Percentiles rank a stretch among this genome's conserved stretches.
Evolutionary conservation across 2,797 vertebrate genomes (phyloP).

Genomic region (Fistularia commersonii): DNA sequence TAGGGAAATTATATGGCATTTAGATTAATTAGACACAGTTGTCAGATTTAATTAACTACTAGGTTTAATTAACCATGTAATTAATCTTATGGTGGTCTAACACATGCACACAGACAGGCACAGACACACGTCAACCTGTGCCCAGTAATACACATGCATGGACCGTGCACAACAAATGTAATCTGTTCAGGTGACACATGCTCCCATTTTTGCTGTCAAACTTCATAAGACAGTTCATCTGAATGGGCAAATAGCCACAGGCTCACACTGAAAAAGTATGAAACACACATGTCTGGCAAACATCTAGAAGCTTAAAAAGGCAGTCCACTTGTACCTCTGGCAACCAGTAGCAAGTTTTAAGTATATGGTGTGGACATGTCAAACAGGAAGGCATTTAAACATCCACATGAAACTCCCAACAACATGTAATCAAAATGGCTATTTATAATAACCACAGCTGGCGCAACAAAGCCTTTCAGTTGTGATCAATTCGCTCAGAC

Average conservation of each 20-base stretch:
- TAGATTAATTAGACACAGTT: constrained; percentile 82
- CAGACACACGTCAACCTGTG: constrained; percentile 14
- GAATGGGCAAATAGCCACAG: constrained; percentile 53
- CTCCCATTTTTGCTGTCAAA: constrained; percentile 62
- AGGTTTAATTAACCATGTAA: constrained; percentile 82
- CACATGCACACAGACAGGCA: constrained; percentile 40
- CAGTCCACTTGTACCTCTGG: not conserved
- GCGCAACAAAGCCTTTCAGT: constrained; percentile 18
- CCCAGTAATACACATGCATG: constrained; percentile 32
- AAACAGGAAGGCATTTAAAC: too few relatives aligned
- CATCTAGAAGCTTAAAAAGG: constrained; percentile 24
- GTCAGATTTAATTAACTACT: constrained; percentile 83
- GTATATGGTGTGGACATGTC: too few relatives aligned
- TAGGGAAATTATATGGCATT: constrained; percentile 78
- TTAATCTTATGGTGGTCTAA: constrained; percentile 79
- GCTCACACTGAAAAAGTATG: constrained; percentile 41
- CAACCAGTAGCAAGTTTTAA: too few relatives aligned
- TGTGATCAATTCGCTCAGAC: constrained; percentile 5
- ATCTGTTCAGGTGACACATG: constrained; percentile 63
- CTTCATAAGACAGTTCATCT: constrained; percentile 65
- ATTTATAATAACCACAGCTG: constrained; percentile 22
- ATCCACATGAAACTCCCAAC: too few relatives aligned
- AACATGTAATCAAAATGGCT: too few relatives aligned
- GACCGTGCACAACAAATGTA: constrained; percentile 65
- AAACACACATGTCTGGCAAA: constrained; percentile 61